phyloP scores from a whole-genome alignment of 1,140 invertebrate genomes.

The Cydia amplana region DNA sequence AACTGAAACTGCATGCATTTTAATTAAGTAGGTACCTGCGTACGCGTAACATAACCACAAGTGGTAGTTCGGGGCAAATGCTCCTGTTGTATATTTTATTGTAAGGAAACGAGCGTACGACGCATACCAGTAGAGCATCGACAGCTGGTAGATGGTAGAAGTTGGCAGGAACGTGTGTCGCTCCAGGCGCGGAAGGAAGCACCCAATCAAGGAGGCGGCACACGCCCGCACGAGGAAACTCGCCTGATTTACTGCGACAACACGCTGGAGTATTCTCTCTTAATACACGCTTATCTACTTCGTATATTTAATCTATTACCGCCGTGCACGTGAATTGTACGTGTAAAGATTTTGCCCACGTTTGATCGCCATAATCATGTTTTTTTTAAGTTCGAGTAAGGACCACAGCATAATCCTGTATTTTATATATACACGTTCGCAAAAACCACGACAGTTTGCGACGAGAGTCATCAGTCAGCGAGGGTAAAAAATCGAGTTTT shows the following conservation, averaged over 20 bases:
- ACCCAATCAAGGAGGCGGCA: constrained; percentile 30
- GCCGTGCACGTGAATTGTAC: background rate
- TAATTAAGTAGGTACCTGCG: too few species aligned
- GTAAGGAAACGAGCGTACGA: background rate
- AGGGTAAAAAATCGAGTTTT: too few species aligned
- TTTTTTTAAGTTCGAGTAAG: too few species aligned
- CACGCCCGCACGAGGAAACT: constrained; percentile 24
- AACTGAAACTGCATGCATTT: too few species aligned
- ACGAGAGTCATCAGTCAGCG: too few species aligned
- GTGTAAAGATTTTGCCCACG: background rate
- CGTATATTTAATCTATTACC: constrained; percentile 27
- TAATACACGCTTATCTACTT: constrained; percentile 30
- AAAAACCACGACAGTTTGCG: too few species aligned
- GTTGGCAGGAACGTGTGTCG: constrained; percentile 13
- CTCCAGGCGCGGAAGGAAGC: constrained; percentile 24
- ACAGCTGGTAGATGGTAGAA: constrained; percentile 6
- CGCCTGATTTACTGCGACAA: constrained; percentile 32
- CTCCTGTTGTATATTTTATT: background rate
- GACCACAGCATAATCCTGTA: too few species aligned
- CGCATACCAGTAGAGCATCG: background rate
- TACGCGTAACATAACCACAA: too few species aligned
- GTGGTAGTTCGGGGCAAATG: too few species aligned
- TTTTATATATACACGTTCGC: too few species aligned
- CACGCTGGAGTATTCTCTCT: constrained; percentile 26
- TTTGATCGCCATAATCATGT: background rate